Conservation (phyloP, 2,888 invertebrate genomes). For the Gonocerus acuteangulatus region DNA sequence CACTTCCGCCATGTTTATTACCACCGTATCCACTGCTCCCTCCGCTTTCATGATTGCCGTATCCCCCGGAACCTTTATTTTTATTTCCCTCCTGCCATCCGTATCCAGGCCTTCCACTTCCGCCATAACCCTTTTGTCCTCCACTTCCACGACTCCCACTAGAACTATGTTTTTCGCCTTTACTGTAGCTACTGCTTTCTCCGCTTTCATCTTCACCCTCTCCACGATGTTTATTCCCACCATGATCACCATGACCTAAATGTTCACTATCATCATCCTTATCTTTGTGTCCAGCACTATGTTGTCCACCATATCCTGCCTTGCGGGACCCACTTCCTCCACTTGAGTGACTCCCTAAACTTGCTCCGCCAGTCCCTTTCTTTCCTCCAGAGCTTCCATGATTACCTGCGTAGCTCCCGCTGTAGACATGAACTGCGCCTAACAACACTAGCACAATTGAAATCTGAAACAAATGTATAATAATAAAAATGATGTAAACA, state of each 20-base stretch:
- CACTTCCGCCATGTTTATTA: not conserved
- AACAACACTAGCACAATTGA: too few relatives aligned
- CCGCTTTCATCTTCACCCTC: not conserved
- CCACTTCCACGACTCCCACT: not conserved
- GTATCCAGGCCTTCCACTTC: not conserved
- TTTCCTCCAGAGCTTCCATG: too few relatives aligned
- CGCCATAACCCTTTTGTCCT: not conserved
- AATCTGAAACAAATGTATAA: too few relatives aligned
- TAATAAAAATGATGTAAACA: too few relatives aligned
- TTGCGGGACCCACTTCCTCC: not conserved
- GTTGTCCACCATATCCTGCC: not conserved
- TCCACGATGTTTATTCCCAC: not conserved
- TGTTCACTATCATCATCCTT: not conserved
- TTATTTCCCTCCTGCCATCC: not conserved
- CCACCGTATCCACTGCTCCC: not conserved
- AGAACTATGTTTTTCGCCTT: not conserved
- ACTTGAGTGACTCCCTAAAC: too few relatives aligned
- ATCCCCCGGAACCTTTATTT: not conserved
- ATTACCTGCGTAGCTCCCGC: too few relatives aligned
- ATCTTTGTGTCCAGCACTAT: not conserved
- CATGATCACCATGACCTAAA: not conserved
- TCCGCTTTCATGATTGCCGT: not conserved
- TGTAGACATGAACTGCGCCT: too few relatives aligned
- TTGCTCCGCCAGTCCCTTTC: too few relatives aligned
- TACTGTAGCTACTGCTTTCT: not conserved